phyloP scores from a whole-genome alignment of 2,888 invertebrate species.

The Plebejus argus region DNA sequence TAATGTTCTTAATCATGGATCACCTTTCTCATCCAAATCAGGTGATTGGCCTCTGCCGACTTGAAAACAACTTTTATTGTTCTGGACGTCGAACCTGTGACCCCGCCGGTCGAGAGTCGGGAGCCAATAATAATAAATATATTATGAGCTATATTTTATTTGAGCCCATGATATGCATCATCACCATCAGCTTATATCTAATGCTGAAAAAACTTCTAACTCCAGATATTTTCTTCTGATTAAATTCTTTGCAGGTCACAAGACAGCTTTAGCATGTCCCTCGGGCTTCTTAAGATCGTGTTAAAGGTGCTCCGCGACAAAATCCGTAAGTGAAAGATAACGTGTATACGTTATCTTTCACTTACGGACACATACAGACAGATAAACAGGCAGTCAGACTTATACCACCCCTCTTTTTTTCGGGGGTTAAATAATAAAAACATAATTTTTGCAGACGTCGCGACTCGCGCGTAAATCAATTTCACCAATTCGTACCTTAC shows the following conservation, averaged over 20 bases:
- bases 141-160: neutral
- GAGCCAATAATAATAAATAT: constrained; percentile 1
- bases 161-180: neutral
- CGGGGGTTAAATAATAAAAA: neutral
- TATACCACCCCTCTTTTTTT: too few relatives aligned
- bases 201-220: neutral
- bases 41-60: neutral
- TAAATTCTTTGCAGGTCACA: too few relatives aligned
- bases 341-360: too few relatives aligned
- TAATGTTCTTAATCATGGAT: neutral
- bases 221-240: neutral
- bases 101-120: neutral
- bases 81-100: constrained; percentile 1
- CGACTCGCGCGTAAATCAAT: neutral
- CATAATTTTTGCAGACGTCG: neutral
- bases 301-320: too few relatives aligned
- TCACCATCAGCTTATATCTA: neutral
- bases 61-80: neutral
- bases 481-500: neutral
- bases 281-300: too few relatives aligned
- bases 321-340: too few relatives aligned
- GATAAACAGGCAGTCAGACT: too few relatives aligned
- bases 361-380: too few relatives aligned
- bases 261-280: too few relatives aligned
- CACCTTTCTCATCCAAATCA: neutral